phyloP scores from a whole-genome alignment of 2,113 vertebrate species.

The Acrocephalus arundinaceus region DNA sequence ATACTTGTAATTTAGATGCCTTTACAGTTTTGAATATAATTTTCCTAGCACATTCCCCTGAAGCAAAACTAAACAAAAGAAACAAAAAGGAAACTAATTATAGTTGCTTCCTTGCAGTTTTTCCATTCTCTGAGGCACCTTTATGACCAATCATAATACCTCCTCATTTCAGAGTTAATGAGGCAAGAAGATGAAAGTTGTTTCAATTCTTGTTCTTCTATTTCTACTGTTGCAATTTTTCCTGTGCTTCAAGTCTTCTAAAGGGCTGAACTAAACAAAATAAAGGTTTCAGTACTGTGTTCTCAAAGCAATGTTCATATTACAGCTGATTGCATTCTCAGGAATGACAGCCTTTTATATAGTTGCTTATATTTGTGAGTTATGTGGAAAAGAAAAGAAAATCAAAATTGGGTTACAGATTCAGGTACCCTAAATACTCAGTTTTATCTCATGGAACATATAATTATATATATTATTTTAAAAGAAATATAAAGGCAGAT shows the following conservation, averaged over 20 bases:
- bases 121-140: constrained; percentile 33
- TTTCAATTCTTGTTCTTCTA: constrained; percentile 44
- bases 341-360: neutral
- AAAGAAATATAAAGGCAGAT: neutral
- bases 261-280: constrained; percentile 47
- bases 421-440: neutral
- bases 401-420: neutral
- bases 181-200: constrained; percentile 60
- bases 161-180: constrained; percentile 67
- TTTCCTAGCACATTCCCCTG: neutral
- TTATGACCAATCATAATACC: constrained; percentile 41
- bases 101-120: neutral
- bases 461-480: neutral
- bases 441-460: neutral
- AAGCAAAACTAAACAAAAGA: neutral
- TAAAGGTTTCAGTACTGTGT: neutral
- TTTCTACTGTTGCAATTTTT: neutral
- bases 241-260: constrained; percentile 30
- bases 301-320: neutral
- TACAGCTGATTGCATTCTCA: neutral
- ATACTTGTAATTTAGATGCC: neutral
- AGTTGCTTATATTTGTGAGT: neutral
- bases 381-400: neutral
- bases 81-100: constrained; percentile 17
- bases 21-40: neutral